Conservation (phyloP, 1,140 invertebrate species). For the Megalopta genalis region DNA sequence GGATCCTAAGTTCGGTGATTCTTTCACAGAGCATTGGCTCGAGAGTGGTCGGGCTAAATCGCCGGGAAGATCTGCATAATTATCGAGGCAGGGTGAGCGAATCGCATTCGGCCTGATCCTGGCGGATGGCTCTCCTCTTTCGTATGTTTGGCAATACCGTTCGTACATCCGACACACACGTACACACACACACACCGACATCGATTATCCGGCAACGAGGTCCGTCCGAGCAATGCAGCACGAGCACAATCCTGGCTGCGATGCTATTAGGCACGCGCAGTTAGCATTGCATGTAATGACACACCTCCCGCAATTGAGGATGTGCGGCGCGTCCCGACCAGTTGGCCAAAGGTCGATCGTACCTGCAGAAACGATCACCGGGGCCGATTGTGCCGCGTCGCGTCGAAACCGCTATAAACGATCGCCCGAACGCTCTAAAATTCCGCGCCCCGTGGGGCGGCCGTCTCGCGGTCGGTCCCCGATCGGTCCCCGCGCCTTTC, state of each 20-base stretch:
- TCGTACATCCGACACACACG: slow-evolving; percentile 32
- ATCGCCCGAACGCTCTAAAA: slow-evolving; percentile 18
- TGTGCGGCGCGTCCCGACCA: slow-evolving; percentile 59
- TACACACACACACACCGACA: too few relatives aligned
- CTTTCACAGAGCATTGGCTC: too few relatives aligned
- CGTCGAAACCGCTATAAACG: slow-evolving; percentile 38
- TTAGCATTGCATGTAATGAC: slow-evolving; percentile 65
- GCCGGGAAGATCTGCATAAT: not conserved
- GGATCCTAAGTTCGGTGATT: too few relatives aligned
- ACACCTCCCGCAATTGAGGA: slow-evolving; percentile 63
- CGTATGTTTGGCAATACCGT: slow-evolving; percentile 42
- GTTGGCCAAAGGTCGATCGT: slow-evolving; percentile 62
- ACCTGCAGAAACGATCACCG: slow-evolving; percentile 23
- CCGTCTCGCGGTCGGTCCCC: not conserved
- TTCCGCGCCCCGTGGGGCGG: slow-evolving; percentile 17
- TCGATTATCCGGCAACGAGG: slow-evolving; percentile 61
- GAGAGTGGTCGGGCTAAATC: not conserved
- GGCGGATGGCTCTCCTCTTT: slow-evolving; percentile 13
- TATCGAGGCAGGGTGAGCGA: not conserved
- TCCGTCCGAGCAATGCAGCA: slow-evolving; percentile 53
- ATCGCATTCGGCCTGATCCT: not conserved
- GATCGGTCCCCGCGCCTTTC: too few relatives aligned
- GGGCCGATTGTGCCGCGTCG: slow-evolving; percentile 20
- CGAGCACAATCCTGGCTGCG: slow-evolving; percentile 56
- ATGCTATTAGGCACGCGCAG: slow-evolving; percentile 64